Evolutionary conservation across 1,140 invertebrate genomes (phyloP).

Genomic region (Bombus vancouverensis): DNA sequence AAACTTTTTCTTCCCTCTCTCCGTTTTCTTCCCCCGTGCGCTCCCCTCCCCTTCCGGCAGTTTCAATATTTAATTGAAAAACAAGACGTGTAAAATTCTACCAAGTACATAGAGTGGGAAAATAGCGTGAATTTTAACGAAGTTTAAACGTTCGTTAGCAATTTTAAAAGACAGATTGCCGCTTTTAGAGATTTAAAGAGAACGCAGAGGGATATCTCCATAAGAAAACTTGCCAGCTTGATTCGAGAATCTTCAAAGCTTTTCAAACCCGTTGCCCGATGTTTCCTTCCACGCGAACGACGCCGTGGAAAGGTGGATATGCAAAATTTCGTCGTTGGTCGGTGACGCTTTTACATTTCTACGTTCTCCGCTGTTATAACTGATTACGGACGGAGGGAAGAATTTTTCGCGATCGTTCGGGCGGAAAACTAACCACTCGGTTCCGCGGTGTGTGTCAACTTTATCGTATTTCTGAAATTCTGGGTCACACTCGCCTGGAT

Average conservation of each 20-base stretch:
- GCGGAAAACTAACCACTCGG: constrained; percentile 56
- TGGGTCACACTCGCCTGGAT: constrained; percentile 40
- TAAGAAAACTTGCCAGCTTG: background rate
- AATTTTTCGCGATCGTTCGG: constrained; percentile 49
- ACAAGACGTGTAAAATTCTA: background rate
- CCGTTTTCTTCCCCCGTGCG: background rate
- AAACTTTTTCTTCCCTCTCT: constrained; percentile 14
- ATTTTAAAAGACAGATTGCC: constrained; percentile 26
- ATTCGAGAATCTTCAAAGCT: background rate
- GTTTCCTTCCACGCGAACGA: constrained; percentile 5
- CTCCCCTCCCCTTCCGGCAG: background rate
- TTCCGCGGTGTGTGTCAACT: constrained; percentile 43
- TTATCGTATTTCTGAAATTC: constrained; percentile 52
- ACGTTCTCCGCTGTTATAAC: constrained; percentile 12
- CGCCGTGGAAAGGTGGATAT: background rate
- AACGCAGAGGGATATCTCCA: background rate
- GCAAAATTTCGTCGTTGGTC: constrained; percentile 19
- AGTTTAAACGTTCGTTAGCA: background rate
- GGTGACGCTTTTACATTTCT: background rate
- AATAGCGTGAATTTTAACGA: background rate
- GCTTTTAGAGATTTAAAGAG: constrained; percentile 3
- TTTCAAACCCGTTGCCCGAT: background rate
- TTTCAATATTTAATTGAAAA: background rate
- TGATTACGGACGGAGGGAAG: constrained; percentile 32
- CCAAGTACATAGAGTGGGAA: background rate